A percentile compares a stretch with the other conserved stretches of the same genome.
Conservation (phyloP, 1,140 invertebrate species). For the Sesamia nonagrioides region DNA sequence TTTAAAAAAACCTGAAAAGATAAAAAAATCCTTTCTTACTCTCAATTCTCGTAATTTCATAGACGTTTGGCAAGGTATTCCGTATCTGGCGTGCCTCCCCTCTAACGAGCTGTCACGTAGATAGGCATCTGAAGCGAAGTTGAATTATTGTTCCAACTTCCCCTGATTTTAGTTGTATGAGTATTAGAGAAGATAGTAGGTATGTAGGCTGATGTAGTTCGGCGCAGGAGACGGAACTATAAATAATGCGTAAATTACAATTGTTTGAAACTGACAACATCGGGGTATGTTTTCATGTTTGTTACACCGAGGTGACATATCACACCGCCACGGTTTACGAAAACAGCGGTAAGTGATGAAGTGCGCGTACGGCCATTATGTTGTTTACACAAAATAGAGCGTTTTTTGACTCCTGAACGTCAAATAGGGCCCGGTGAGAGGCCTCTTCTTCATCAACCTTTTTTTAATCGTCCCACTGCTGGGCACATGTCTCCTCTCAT, state of each 20-base stretch:
- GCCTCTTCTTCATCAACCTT: too few species aligned
- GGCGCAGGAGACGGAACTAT: neutral
- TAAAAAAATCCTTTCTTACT: slow-evolving; percentile 14
- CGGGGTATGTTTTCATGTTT: neutral
- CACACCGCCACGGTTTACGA: too few species aligned
- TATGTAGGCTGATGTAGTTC: neutral
- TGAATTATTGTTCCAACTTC: slow-evolving; percentile 45
- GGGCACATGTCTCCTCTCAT: too few species aligned
- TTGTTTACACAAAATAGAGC: too few species aligned
- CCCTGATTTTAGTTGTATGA: slow-evolving; percentile 27
- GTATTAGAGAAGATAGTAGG: neutral
- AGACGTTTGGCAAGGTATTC: slow-evolving; percentile 30
- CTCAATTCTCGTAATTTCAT: slow-evolving; percentile 31
- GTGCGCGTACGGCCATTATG: too few species aligned
- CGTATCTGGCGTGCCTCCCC: neutral
- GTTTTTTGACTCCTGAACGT: too few species aligned
- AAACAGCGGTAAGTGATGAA: too few species aligned
- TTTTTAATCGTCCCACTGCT: too few species aligned
- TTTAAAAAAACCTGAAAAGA: neutral
- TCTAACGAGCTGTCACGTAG: slow-evolving; percentile 47
- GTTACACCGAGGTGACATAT: neutral
- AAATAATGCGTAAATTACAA: neutral
- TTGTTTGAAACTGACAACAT: neutral
- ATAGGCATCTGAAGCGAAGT: slow-evolving; percentile 30
- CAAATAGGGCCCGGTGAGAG: too few species aligned